Percentiles rank a stretch among this genome's conserved stretches.
Evolutionary conservation across 2,113 vertebrate genomes (phyloP).

Genomic region (Chionomys nivalis): DNA sequence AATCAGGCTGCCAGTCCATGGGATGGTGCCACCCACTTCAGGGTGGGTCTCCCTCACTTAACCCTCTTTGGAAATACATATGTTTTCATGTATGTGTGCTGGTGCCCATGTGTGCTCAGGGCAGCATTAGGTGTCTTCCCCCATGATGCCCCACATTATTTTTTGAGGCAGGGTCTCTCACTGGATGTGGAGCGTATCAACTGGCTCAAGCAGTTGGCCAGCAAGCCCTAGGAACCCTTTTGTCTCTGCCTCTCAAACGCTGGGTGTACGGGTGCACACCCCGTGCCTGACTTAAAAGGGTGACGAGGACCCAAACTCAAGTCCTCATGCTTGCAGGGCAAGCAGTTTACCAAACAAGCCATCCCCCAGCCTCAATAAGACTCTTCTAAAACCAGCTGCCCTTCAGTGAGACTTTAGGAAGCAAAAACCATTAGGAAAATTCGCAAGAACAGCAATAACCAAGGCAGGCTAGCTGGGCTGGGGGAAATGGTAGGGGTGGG

Average conservation of each 20-base stretch:
- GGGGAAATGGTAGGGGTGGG: not conserved
- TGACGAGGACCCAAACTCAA: not conserved
- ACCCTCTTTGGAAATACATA: not conserved
- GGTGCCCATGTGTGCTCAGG: not conserved
- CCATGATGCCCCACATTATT: not conserved
- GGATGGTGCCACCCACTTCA: not conserved
- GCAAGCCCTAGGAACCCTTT: not conserved
- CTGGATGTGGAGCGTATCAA: not conserved
- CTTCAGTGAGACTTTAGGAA: not conserved
- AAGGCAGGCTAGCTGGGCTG: not conserved
- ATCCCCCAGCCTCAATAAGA: not conserved
- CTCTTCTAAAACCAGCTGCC: not conserved
- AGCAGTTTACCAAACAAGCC: not conserved
- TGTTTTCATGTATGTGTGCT: not conserved
- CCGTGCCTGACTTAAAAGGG: not conserved
- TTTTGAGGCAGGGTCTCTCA: not conserved
- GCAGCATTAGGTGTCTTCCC: not conserved
- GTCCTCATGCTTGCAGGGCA: not conserved
- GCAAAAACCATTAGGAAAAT: not conserved
- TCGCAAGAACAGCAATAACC: not conserved
- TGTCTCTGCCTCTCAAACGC: not conserved
- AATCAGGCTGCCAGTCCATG: too few relatives aligned
- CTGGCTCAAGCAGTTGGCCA: not conserved
- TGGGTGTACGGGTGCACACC: not conserved
- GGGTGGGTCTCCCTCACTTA: not conserved